These are phyloP conservation scores for Piezodorus guildinii DNA, from an alignment of 1,140 invertebrate species.

Conservation along the genomic window DNA sequence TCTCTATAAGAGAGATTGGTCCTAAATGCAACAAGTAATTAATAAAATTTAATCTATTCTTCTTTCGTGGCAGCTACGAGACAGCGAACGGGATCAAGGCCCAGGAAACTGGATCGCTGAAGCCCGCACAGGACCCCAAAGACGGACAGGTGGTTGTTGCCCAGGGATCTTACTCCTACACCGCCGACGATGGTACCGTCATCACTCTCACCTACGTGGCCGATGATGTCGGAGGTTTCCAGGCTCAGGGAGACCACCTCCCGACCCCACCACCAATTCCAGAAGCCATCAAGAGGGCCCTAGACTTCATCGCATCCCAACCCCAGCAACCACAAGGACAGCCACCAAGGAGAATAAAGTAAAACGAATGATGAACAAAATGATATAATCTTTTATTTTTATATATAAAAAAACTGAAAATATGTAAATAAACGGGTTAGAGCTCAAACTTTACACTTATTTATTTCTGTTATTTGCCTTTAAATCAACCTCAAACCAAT, in stretches of 20 bases:
- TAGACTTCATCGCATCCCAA: conserved; percentile 47
- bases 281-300: conserved; percentile 55
- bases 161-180: conserved; percentile 50
- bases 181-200: conserved; percentile 56
- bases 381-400: background rate
- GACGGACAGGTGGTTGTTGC: conserved; percentile 45
- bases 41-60: too few relatives aligned
- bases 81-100: conserved; percentile 25
- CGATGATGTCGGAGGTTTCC: conserved; percentile 51
- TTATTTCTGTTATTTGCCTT: background rate
- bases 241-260: conserved; percentile 46
- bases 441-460: background rate
- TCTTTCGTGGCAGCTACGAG: conserved; percentile 22
- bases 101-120: conserved; percentile 20
- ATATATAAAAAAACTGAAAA: background rate
- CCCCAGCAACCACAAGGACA: conserved; percentile 25
- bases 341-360: background rate
- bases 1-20: too few relatives aligned
- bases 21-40: too few relatives aligned
- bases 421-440: background rate
- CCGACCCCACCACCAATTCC: conserved; percentile 58
- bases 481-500: too few relatives aligned
- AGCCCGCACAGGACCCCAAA: conserved; percentile 20
- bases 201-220: conserved; percentile 59
- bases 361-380: background rate